Evolutionary conservation across 2,113 vertebrate genomes (phyloP).

Genomic region (Dryoscopus gambensis): DNA sequence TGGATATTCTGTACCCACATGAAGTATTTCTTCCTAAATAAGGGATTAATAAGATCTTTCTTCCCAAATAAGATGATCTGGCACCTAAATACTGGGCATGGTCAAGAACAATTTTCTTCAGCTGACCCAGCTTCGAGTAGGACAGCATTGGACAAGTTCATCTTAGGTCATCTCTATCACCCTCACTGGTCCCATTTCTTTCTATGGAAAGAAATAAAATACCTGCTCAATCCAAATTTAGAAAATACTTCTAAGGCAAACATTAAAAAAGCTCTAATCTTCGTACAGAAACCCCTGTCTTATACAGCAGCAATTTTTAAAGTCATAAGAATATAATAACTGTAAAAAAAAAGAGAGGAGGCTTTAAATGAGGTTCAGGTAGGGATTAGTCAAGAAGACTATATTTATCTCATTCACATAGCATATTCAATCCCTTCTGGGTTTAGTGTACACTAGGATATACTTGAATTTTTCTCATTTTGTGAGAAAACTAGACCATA

Average conservation of each 20-base stretch:
- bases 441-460: neutral
- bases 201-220: neutral
- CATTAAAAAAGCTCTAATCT: neutral
- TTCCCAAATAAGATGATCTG: neutral
- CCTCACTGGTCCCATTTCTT: neutral
- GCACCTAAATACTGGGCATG: neutral
- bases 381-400: neutral
- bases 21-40: neutral
- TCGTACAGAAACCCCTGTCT: neutral
- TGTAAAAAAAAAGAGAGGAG: neutral
- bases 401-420: neutral
- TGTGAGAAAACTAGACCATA: neutral
- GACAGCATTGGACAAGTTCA: neutral
- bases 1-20: neutral
- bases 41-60: neutral
- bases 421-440: neutral
- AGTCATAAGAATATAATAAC: neutral
- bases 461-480: neutral
- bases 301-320: neutral
- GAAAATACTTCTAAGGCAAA: neutral
- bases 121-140: neutral
- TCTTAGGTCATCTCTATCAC: neutral
- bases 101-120: neutral
- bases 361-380: neutral
- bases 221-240: neutral